Evolutionary conservation across 2,797 vertebrate species (phyloP).

Genomic region (Steatocranus sp.): DNA sequence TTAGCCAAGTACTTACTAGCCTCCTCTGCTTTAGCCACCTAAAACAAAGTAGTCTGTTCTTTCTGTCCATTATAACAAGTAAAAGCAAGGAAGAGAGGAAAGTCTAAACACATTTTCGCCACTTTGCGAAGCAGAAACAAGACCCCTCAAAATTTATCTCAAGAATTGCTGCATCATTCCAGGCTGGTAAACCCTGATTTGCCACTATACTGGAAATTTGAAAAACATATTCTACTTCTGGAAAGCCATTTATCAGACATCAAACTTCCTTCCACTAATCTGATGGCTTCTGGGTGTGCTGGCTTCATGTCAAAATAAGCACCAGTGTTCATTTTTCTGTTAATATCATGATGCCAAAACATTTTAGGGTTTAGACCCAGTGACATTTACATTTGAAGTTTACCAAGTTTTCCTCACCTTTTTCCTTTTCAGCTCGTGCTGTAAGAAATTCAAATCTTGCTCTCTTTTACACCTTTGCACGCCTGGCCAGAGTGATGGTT

Average conservation of each 20-base stretch:
- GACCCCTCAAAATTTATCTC: neutral
- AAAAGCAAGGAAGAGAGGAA: neutral
- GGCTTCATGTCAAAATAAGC: neutral
- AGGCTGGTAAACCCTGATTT: neutral
- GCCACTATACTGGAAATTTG: neutral
- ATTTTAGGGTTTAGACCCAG: neutral
- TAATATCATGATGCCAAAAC: neutral
- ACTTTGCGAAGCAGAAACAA: neutral
- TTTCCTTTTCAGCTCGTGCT: no score
- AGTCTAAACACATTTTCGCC: neutral
- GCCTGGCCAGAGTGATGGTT: neutral
- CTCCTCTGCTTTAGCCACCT: neutral
- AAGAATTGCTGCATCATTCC: neutral
- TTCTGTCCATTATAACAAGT: neutral
- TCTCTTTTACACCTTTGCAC: neutral
- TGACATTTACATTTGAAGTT: neutral
- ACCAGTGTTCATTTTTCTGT: neutral
- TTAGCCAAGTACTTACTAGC: neutral
- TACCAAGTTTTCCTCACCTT: no score
- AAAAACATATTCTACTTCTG: neutral
- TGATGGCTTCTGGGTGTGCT: neutral
- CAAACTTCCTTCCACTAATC: neutral
- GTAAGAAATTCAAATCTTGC: neutral
- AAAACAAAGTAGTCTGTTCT: neutral
- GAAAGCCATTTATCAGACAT: neutral